Evolutionary conservation across 2,113 vertebrate genomes (phyloP), one percentile per base, ranked within the genome.

Genomic region (Colistium nudipinnis): DNA sequence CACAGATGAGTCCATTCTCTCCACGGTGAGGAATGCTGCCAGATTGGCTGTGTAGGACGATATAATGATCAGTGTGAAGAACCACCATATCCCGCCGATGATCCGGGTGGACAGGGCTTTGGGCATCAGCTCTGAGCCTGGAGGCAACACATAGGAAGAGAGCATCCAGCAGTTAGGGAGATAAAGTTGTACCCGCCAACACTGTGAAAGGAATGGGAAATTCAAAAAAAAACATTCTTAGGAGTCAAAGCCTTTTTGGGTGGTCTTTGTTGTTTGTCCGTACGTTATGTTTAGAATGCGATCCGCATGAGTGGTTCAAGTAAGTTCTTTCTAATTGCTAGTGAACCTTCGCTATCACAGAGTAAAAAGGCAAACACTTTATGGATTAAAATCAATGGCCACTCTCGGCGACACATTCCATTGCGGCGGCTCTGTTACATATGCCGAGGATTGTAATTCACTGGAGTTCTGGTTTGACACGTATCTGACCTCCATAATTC

Each of bases 31-130:
- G 73, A 99, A 99, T 70, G 98, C 98, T 0, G 98, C 97, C 19
- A 99, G 89, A 90, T 99, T 99, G 55, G 98, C 97, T 6, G 98
- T 99, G 83, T 99, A 99, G 72, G 98, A 99, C 9, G 98, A 99
- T 89, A 99, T 98, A 87, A 99, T 98, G 88, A 99, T 98, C 14
- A 99, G 95, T 0, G 98, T 99, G 93, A 99, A 99, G 91, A 99
- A 99, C 98, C 98, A 99, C 98, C 98, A 99, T 90, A 99, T 99
- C 39, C 97, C 97, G 4, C 98, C 98, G 1, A 99, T 98, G 91
- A 99, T 99, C 77, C 98, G 93, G 1, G 98, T 99, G 0, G 98
- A 99, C 66, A 99, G 93, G 7, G 98, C 98, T 89, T 98, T 99
- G 86, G 98, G 98, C 98, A 99, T 99, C 90, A 99, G 88, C 76